phyloP scores from a whole-genome alignment of 2,113 vertebrate genomes.

The Ibidorhyncha struthersii region DNA sequence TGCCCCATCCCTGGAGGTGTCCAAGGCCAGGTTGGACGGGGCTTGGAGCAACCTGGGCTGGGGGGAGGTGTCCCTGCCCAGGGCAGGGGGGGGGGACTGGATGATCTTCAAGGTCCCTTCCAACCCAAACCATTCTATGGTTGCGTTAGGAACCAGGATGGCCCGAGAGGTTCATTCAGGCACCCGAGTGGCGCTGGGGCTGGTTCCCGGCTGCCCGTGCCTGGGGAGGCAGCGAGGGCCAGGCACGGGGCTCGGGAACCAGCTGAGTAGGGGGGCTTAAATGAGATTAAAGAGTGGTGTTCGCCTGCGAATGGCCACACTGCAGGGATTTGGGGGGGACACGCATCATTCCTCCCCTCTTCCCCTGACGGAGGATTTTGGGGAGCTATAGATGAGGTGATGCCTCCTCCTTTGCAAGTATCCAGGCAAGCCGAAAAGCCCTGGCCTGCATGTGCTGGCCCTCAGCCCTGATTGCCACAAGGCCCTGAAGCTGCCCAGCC shows the following conservation, averaged over 20 bases:
- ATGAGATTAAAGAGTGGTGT: not conserved
- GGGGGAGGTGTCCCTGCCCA: no score
- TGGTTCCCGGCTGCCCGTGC: not conserved
- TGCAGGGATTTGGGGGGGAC: not conserved
- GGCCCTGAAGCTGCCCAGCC: not conserved
- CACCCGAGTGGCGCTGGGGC: not conserved
- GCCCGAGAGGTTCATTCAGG: not conserved
- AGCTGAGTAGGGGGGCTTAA: not conserved
- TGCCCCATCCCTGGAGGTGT: no score
- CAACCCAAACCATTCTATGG: no score
- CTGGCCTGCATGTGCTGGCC: not conserved
- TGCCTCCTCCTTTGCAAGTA: not conserved
- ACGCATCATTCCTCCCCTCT: rapidly evolving
- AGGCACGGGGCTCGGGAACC: rapidly evolving
- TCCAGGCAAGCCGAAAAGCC: not conserved
- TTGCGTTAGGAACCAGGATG: not conserved
- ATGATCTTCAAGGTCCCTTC: no score
- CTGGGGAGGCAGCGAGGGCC: not conserved
- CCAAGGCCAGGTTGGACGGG: no score
- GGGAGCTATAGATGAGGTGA: not conserved
- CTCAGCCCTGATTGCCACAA: not conserved
- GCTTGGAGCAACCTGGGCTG: no score
- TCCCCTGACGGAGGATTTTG: not conserved
- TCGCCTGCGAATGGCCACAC: not conserved
- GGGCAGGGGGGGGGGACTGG: no score